Evolutionary conservation across 2,113 vertebrate genomes (phyloP), one percentile per base, ranked within the genome.

Genomic region (Ameiurus melas): DNA sequence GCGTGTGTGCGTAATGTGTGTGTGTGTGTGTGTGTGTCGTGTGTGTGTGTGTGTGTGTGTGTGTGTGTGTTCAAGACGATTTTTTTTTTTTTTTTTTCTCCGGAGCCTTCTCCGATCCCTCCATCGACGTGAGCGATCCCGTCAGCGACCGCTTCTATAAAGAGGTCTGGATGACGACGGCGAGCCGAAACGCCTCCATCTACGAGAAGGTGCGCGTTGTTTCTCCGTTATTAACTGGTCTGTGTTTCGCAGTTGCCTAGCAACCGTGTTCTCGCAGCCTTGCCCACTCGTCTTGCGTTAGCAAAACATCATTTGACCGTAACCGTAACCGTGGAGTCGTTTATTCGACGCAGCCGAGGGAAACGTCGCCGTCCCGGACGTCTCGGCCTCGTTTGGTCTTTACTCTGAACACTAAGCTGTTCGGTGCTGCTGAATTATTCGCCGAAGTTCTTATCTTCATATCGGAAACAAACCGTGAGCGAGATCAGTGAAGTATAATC

Each of bases 101-200:
- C 0, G 98, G 98, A 0, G 97, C 94, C 85, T 95, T 97, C 90
- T 92, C 92, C 0, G 96, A 98, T 80, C 88, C 94, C 64, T 96
- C 79, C 80, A 96, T 96, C 0, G 97, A 99, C 84, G 93, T 98
- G 86, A 95, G 95, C 39, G 98, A 99, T 93, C 98, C 98, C 0
- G 94, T 99, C 93, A 97, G 97, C 55, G 97, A 99, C 62, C 97
- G 94, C 84, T 99, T 99, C 95, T 99, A 99, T 91, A 99, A 99
- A 94, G 98, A 99, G 80, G 96, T 99, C 43, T 99, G 98, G 98
- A 97, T 99, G 94, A 94, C 97, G 30, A 98, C 96, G 0, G 97
- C 98, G 0, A 97, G 97, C 62, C 96, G 98, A 60, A 99, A 99
- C 39, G 98, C 97, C 90, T 98, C 97, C 75, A 98, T 99, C 91